phyloP scores from a whole-genome alignment of 2,797 vertebrate genomes.

The Phrynocephalus guinanensis region DNA sequence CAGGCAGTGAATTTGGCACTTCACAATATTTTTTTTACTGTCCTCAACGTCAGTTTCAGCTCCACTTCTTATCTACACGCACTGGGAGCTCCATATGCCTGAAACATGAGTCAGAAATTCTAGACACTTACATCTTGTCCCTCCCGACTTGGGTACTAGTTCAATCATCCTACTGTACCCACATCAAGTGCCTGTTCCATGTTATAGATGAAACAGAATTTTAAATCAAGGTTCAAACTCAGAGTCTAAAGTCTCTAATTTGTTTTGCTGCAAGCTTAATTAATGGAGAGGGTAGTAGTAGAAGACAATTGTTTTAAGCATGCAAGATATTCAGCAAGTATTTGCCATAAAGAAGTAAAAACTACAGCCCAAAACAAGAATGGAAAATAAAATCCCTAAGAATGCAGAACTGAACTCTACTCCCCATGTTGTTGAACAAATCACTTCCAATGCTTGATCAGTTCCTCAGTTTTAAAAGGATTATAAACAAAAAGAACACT shows the following conservation, averaged over 20 bases:
- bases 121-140: neutral
- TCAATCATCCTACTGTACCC: no score
- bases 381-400: neutral
- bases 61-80: neutral
- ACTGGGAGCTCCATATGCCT: no score
- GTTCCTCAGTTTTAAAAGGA: constrained; percentile 10
- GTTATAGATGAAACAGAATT: neutral
- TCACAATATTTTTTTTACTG: neutral
- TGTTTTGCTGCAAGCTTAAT: neutral
- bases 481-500: constrained; percentile 28
- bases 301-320: neutral
- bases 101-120: neutral
- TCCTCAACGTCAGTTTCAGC: neutral
- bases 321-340: neutral
- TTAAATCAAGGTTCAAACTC: neutral
- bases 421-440: neutral
- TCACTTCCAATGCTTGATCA: neutral
- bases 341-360: neutral
- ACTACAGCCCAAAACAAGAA: neutral
- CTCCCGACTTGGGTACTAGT: neutral
- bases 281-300: neutral
- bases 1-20: no score
- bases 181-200: neutral
- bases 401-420: neutral
- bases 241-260: neutral